Evolutionary conservation across 2,888 invertebrate genomes (phyloP).

Genomic region (Portevinia maculata): DNA sequence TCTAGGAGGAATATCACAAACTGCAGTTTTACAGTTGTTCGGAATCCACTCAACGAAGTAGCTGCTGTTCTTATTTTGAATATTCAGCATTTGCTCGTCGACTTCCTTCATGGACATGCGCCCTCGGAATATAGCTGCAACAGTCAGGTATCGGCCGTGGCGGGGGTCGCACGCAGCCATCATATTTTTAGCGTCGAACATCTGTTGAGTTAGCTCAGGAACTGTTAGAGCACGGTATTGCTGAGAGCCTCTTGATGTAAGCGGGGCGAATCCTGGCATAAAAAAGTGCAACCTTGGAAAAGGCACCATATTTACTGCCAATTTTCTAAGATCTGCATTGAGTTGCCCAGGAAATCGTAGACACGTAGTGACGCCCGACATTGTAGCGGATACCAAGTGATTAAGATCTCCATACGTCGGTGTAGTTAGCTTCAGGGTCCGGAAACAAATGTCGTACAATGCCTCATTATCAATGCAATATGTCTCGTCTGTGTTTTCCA

Average conservation of each 20-base stretch:
- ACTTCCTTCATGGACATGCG: slow-evolving; percentile 98
- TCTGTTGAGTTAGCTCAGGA: slow-evolving; percentile 94
- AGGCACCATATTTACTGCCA: slow-evolving; percentile 98
- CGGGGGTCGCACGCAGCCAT: slow-evolving; percentile 98
- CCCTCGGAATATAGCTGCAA: slow-evolving; percentile 95
- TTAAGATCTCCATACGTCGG: slow-evolving; percentile 97
- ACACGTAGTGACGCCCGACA: slow-evolving; percentile 94
- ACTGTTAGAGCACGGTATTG: slow-evolving; percentile 95
- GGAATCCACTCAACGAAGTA: slow-evolving; percentile 97
- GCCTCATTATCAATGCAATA: slow-evolving; percentile 97
- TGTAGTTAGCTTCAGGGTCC: slow-evolving; percentile 93
- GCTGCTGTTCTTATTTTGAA: slow-evolving; percentile 96
- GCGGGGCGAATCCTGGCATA: slow-evolving; percentile 97
- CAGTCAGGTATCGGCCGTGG: slow-evolving; percentile 95
- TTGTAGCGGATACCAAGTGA: slow-evolving; percentile 93
- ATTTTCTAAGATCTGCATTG: slow-evolving; percentile 95
- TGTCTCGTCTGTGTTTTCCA: slow-evolving; percentile 95
- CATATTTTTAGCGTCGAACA: slow-evolving; percentile 98
- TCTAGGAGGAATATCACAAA: slow-evolving; percentile 95
- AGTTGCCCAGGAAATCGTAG: slow-evolving; percentile 96
- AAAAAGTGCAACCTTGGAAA: slow-evolving; percentile 98
- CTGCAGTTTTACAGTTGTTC: slow-evolving; percentile 96
- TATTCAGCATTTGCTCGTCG: slow-evolving; percentile 96
- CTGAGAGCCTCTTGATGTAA: slow-evolving; percentile 94
- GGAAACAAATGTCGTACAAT: slow-evolving; percentile 95